Evolutionary conservation across 2,113 vertebrate genomes (phyloP).

Genomic region (Heterochromis multidens): DNA sequence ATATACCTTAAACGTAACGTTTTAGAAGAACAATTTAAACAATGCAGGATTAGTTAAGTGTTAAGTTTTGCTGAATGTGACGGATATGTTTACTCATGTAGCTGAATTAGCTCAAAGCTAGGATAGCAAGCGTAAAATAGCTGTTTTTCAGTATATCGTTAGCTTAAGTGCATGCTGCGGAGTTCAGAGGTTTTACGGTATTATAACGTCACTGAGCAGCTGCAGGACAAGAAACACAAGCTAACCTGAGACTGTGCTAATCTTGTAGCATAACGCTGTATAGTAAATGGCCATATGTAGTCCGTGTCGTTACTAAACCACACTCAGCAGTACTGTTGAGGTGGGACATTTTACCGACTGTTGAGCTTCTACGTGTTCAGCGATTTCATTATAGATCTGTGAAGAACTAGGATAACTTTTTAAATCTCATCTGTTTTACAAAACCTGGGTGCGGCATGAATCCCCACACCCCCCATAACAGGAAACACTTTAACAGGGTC

Average conservation of each 20-base stretch:
- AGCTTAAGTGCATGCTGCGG: neutral
- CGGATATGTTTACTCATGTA: neutral
- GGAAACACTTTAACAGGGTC: neutral
- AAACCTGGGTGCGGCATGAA: neutral
- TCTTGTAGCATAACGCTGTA: neutral
- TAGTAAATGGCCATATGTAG: neutral
- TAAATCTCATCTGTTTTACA: neutral
- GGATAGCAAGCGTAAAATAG: neutral
- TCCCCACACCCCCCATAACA: neutral
- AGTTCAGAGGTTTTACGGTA: neutral
- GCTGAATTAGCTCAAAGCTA: neutral
- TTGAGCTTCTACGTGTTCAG: neutral
- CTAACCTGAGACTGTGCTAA: neutral
- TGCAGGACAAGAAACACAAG: neutral
- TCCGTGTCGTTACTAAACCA: neutral
- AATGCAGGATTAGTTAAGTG: too few relatives aligned
- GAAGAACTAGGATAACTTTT: neutral
- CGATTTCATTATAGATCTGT: neutral
- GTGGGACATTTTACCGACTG: fast-evolving
- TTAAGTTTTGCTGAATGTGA: neutral
- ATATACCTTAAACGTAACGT: neutral
- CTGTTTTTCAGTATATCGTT: neutral
- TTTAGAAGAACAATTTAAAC: neutral
- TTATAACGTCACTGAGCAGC: neutral
- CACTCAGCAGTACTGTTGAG: neutral